A percentile compares a stretch with the other conserved stretches of the same genome.
phyloP scores from a whole-genome alignment of 2,113 vertebrate species.

The Murina feae region DNA sequence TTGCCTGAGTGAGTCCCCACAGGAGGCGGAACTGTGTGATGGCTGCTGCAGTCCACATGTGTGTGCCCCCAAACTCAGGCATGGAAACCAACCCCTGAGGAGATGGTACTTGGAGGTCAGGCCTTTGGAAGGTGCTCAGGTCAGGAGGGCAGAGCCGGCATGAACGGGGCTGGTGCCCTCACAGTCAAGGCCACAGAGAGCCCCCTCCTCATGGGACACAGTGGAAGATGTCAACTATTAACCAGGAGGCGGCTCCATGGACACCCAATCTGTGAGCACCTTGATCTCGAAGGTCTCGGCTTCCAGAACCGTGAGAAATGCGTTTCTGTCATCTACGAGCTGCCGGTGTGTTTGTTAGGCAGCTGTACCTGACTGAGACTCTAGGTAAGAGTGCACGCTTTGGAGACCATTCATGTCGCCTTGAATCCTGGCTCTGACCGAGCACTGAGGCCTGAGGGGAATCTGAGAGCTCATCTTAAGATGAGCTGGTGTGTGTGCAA shows the following conservation, averaged over 20 bases:
- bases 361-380: background rate
- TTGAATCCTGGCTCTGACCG: background rate
- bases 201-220: fast-evolving
- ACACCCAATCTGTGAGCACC: background rate
- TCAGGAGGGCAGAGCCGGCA: background rate
- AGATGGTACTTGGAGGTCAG: background rate
- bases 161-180: background rate
- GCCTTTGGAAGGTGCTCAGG: background rate
- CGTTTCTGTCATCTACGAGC: background rate
- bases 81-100: background rate
- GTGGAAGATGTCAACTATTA: background rate
- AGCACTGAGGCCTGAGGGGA: background rate
- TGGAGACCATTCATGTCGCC: background rate
- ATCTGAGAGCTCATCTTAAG: background rate
- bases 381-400: too few relatives aligned
- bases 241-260: background rate
- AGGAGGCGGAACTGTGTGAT: background rate
- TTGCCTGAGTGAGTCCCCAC: background rate
- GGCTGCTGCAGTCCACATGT: background rate
- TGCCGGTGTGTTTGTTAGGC: background rate
- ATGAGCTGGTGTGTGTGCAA: too few relatives aligned
- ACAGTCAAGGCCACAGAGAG: background rate
- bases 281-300: background rate
- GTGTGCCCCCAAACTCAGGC: background rate
- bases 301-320: background rate